Percentiles rank a stretch among this genome's conserved stretches.
phyloP scores from a whole-genome alignment of 2,113 vertebrate genomes.

The Dascyllus trimaculatus region DNA sequence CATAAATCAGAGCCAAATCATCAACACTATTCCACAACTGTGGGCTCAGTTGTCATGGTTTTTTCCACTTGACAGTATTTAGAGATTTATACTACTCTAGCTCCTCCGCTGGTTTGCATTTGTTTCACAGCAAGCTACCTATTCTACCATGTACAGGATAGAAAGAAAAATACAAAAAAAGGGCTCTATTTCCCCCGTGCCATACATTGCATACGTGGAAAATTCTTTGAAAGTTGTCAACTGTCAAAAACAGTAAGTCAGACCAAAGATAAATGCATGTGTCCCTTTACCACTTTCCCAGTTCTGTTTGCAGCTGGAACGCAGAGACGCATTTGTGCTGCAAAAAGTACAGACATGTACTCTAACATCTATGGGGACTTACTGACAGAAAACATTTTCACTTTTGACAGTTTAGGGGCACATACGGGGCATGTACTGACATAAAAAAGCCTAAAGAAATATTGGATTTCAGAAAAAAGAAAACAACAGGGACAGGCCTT shows the following conservation, averaged over 20 bases:
- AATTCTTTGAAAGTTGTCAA: background rate
- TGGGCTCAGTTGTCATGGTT: background rate
- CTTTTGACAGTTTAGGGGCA: constrained; percentile 25
- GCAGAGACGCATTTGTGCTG: background rate
- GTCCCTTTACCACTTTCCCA: constrained; percentile 21
- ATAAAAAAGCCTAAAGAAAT: constrained; percentile 8
- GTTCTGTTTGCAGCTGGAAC: constrained; percentile 6
- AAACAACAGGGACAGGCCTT: constrained; percentile 15
- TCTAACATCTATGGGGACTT: background rate
- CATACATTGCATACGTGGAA: constrained; percentile 2
- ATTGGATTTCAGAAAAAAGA: background rate
- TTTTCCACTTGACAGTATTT: no score
- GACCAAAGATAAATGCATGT: constrained; percentile 29
- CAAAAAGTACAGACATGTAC: background rate
- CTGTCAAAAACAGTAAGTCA: constrained; percentile 17
- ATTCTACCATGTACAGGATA: background rate
- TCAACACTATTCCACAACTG: no score
- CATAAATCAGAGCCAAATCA: background rate
- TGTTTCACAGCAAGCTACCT: background rate
- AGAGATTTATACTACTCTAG: background rate
- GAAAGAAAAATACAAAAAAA: no score
- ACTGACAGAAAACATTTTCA: constrained; percentile 19
- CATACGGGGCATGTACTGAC: background rate
- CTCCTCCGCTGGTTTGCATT: background rate
- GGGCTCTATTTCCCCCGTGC: background rate